Conservation (phyloP, 2,888 invertebrate genomes). For the Drosophila kuntzei region DNA sequence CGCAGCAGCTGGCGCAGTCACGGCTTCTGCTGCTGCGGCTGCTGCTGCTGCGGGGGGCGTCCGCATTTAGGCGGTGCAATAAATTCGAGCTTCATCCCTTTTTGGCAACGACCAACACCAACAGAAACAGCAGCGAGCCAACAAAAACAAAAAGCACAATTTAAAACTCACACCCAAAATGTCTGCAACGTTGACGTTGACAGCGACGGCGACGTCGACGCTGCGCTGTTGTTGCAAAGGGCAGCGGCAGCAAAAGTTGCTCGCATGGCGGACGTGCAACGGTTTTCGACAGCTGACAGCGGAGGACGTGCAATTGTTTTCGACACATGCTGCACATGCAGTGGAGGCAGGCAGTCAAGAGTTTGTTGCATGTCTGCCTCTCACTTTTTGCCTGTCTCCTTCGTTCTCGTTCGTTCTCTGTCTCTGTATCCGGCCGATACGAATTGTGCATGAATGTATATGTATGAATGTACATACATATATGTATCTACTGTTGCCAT, state of each 20-base stretch:
- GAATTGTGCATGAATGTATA: conserved; percentile 29
- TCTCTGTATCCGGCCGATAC: conserved; percentile 17
- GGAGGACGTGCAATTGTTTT: conserved; percentile 71
- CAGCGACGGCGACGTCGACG: conserved; percentile 51
- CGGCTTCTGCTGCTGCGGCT: conserved; percentile 29
- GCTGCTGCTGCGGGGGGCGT: conserved; percentile 25
- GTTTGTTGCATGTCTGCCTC: conserved; percentile 44
- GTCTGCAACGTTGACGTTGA: conserved; percentile 64
- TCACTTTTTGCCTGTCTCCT: background rate
- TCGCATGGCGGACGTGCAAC: conserved; percentile 81
- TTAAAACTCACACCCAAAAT: conserved; percentile 68
- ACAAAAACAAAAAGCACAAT: conserved; percentile 25
- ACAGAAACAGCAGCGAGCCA: conserved; percentile 61
- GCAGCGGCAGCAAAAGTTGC: conserved; percentile 41
- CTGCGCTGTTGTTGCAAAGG: conserved; percentile 35
- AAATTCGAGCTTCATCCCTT: conserved; percentile 77
- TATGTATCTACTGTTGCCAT: conserved; percentile 16
- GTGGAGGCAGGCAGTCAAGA: conserved; percentile 32
- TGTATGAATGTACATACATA: no score
- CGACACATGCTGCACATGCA: conserved; percentile 74
- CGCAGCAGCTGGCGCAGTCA: conserved; percentile 11
- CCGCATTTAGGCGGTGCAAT: conserved; percentile 60
- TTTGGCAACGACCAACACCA: conserved; percentile 72
- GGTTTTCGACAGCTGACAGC: conserved; percentile 72
- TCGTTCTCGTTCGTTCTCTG: background rate